A percentile compares a stretch with the other conserved stretches of the same genome.
Evolutionary conservation across 2,113 vertebrate genomes (phyloP).

Genomic region (Gorilla gorilla): DNA sequence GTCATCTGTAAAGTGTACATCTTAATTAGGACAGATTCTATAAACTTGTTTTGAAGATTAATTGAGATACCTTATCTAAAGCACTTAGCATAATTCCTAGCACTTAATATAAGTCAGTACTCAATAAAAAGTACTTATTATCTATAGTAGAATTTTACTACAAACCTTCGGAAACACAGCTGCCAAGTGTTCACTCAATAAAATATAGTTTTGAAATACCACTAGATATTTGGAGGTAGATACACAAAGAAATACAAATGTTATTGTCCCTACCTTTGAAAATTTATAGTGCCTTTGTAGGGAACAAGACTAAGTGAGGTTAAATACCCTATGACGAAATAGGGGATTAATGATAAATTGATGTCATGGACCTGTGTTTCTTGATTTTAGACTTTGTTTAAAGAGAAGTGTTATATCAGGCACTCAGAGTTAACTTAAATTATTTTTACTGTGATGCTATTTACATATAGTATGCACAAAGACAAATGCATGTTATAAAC

Average conservation of each 20-base stretch:
- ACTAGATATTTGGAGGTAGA: not conserved
- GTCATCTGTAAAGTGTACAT: conserved; percentile 8
- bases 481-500: not conserved
- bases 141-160: not conserved
- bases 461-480: not conserved
- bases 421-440: not conserved
- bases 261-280: not conserved
- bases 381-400: not conserved
- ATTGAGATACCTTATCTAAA: not conserved
- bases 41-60: not conserved
- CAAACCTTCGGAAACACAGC: not conserved
- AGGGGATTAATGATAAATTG: not conserved
- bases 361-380: not conserved
- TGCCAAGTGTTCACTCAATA: not conserved
- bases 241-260: not conserved
- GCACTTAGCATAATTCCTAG: not conserved
- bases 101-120: not conserved
- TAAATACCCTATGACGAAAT: not conserved
- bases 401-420: not conserved
- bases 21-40: not conserved
- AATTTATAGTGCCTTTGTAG: not conserved
- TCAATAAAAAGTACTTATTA: not conserved
- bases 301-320: not conserved
- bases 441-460: not conserved
- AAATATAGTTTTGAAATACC: conserved; percentile 4